Evolutionary conservation across 2,113 vertebrate genomes (phyloP).

Genomic region (Athene cunicularia): DNA sequence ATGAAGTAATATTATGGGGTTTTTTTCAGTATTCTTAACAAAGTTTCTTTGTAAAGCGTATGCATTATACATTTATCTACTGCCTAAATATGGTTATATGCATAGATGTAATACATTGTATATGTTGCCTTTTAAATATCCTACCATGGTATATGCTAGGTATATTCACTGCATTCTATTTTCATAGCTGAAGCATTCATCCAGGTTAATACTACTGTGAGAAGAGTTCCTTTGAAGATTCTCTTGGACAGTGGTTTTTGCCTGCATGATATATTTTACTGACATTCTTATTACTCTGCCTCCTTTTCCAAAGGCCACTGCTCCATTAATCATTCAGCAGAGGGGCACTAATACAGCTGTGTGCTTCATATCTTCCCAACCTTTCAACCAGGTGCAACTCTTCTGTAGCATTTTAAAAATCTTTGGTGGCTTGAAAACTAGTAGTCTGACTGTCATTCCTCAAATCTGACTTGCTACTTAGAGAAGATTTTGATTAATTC

Average conservation of each 20-base stretch:
- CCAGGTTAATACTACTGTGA: background rate
- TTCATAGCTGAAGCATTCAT: background rate
- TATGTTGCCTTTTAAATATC: background rate
- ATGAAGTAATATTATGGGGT: background rate
- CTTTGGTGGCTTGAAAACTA: background rate
- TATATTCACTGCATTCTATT: background rate
- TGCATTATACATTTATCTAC: background rate
- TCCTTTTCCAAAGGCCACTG: background rate
- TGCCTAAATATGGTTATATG: background rate
- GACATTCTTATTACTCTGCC: background rate
- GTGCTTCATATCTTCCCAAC: background rate
- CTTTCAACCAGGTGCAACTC: background rate
- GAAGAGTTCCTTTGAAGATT: background rate
- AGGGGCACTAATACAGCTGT: background rate
- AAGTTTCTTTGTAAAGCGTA: background rate
- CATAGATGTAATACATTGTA: background rate
- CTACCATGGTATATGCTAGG: background rate
- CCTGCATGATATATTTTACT: background rate
- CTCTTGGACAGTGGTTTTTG: background rate
- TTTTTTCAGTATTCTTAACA: background rate
- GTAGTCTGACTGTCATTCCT: background rate
- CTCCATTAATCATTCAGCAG: background rate
- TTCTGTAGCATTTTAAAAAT: background rate
- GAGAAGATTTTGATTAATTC: background rate
- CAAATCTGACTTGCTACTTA: background rate